Conservation (phyloP, 2,797 vertebrate genomes). For the Myotis myotis region DNA sequence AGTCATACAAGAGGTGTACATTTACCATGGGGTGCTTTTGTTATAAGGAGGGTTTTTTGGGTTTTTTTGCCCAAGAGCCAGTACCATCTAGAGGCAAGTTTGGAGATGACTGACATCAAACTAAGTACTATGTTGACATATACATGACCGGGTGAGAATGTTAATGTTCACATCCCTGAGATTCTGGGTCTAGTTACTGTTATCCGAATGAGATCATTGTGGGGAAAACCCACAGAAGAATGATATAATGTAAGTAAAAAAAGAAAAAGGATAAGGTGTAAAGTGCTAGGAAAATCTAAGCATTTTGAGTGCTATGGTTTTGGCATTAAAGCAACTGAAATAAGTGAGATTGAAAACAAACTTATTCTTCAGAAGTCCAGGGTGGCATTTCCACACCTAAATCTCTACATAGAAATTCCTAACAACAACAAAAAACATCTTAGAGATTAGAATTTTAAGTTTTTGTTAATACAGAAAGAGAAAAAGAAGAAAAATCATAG, state of each 20-base stretch:
- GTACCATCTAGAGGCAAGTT: background rate
- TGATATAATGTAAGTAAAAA: background rate
- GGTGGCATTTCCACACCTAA: background rate
- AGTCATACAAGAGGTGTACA: background rate
- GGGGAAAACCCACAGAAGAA: background rate
- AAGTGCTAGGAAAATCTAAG: background rate
- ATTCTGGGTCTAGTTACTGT: background rate
- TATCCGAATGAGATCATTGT: background rate
- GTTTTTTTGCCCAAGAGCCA: background rate
- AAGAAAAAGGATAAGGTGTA: background rate
- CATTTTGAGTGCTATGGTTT: constrained; percentile 10
- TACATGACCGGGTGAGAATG: background rate
- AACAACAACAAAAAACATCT: background rate
- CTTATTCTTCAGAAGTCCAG: background rate
- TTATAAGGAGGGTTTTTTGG: background rate
- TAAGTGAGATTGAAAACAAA: background rate
- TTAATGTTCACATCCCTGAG: background rate
- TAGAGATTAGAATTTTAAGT: background rate
- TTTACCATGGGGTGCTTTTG: background rate
- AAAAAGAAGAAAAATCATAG: background rate
- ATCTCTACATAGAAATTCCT: background rate
- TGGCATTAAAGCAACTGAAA: background rate
- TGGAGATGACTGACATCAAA: background rate
- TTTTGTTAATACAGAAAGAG: background rate
- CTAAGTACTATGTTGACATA: background rate